These are phyloP conservation scores for Rhinolophus ferrumequinum DNA, from an alignment of 2,113 vertebrate species.

Conservation along the genomic window DNA sequence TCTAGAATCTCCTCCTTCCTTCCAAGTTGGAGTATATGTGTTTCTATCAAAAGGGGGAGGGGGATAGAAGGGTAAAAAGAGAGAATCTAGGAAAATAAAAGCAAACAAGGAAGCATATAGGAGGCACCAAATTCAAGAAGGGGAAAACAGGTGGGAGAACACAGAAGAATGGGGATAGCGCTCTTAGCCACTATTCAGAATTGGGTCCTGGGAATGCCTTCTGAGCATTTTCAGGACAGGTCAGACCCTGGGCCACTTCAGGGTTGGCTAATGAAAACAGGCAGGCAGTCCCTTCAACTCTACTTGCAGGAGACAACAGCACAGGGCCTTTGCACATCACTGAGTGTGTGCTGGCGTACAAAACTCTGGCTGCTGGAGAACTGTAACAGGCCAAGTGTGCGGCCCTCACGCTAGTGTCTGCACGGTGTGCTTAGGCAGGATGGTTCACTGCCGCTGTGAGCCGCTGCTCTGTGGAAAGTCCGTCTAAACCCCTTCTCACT, in stretches of 20 bases:
- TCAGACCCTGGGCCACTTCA: neutral
- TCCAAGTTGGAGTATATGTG: neutral
- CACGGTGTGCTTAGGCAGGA: accelerated
- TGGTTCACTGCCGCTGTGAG: too few species aligned
- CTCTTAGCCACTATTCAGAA: neutral
- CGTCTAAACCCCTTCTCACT: neutral
- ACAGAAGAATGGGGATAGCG: neutral
- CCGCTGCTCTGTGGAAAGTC: neutral
- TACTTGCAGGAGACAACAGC: neutral
- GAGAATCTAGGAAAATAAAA: neutral
- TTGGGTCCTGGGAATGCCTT: neutral
- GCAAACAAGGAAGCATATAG: neutral
- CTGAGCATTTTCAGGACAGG: neutral
- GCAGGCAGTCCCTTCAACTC: neutral
- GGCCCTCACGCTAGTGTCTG: neutral
- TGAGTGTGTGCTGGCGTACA: neutral
- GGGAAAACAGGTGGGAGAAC: neutral
- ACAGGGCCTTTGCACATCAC: constrained; percentile 52
- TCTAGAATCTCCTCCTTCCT: neutral
- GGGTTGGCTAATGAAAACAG: neutral
- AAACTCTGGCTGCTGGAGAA: neutral
- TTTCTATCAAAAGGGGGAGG: neutral
- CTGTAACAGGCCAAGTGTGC: neutral
- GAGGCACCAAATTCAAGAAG: neutral
- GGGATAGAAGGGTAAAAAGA: neutral